Evolutionary conservation across 1,140 invertebrate genomes (phyloP), one percentile per base, ranked within the genome.

Genomic region (Branchinecta lindahli): DNA sequence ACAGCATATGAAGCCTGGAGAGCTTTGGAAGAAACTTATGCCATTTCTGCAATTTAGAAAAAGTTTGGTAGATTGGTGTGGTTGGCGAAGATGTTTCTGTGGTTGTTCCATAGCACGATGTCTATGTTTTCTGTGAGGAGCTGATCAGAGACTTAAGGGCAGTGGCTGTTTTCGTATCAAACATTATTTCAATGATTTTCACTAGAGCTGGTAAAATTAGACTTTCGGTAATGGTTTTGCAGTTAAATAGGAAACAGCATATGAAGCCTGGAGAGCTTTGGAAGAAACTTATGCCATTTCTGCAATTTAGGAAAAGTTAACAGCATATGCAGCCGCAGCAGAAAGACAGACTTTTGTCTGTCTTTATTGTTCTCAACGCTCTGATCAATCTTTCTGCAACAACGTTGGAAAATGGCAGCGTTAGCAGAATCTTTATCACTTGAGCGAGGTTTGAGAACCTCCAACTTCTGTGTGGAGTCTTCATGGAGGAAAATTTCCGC

Each of bases 181-280:
- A 52, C 47, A 9, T 52, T 52, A 52, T 52, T 52, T 52, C 47
- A 9, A 9, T 52, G 47, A 52, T n/a, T 52, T 52, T 52, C 47
- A 52, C n/a, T 52, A 52, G 47, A n/a, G n/a, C 47, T 52, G 47
- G 47, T 52, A 52, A 52, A 9, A 52, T 52, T n/a, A 52, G 47
- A 52, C n/a, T 52, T 52, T 52, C 47, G 47, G 47, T n/a, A 52
- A 52, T 52, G n/a, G 47, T 52, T 52, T 52, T 52, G n/a, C 47
- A 52, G n/a, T n/a, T 52, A 52, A 52, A 52, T 52, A 52, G 47
- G 47, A 52, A 52, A 52, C 47, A 52, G 47, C 9, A 52, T 52
- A 52, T 52, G 47, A 52, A 52, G 47, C 47, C 47, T n/a, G 47
- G 47, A 52, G 47, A 52, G 47, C n/a, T n/a, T 52, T 52, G 47